phyloP scores from a whole-genome alignment of 2,113 vertebrate genomes.

The Crotophaga sulcirostris region DNA sequence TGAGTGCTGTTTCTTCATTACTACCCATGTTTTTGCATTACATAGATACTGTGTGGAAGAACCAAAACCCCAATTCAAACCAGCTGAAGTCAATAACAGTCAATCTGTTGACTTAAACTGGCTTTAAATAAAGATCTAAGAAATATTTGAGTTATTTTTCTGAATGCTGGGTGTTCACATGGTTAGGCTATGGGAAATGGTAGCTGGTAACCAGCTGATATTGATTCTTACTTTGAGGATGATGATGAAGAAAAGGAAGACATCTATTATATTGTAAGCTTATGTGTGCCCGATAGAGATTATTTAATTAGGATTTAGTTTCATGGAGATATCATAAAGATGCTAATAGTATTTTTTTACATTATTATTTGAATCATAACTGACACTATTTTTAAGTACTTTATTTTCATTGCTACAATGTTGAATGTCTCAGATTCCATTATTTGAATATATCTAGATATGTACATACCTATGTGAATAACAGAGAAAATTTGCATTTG shows the following conservation, averaged over 20 bases:
- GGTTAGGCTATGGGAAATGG: constrained; percentile 64
- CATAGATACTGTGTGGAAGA: not conserved
- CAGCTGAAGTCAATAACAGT: not conserved
- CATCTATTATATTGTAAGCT: constrained; percentile 70
- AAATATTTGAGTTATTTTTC: constrained; percentile 57
- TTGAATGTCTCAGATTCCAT: constrained; percentile 70
- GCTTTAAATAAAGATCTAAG: not conserved
- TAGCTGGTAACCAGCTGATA: constrained; percentile 85
- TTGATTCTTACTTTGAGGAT: constrained; percentile 66
- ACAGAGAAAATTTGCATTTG: constrained; percentile 44
- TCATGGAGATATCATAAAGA: constrained; percentile 78
- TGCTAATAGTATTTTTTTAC: constrained; percentile 82
- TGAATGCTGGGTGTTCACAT: constrained; percentile 51
- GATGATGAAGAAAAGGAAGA: constrained; percentile 61
- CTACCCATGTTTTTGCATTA: constrained; percentile 37
- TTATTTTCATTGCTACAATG: constrained; percentile 77
- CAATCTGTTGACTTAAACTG: not conserved
- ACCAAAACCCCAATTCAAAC: not conserved
- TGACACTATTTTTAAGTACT: constrained; percentile 79
- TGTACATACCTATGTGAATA: constrained; percentile 73
- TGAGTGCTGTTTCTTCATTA: constrained; percentile 55
- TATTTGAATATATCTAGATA: constrained; percentile 66
- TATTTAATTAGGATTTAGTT: constrained; percentile 76
- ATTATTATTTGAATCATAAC: constrained; percentile 80
- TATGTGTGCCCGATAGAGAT: constrained; percentile 74